phyloP scores from a whole-genome alignment of 2,888 invertebrate species.

The Nyleta sp. region DNA sequence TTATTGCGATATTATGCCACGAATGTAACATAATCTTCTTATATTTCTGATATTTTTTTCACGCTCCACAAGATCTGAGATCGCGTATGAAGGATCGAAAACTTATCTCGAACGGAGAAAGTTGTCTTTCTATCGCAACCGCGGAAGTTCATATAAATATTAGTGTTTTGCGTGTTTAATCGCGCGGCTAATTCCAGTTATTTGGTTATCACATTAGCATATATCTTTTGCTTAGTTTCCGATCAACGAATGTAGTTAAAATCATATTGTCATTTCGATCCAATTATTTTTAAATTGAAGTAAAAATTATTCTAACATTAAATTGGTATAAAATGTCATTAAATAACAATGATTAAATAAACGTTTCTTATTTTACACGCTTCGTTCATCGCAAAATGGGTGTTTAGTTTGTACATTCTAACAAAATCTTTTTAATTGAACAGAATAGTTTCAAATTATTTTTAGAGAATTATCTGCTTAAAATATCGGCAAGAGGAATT shows the following conservation, averaged over 20 bases:
- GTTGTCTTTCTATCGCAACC: constrained; percentile 52
- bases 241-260: not conserved
- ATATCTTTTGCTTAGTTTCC: not conserved
- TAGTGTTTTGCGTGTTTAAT: constrained; percentile 17
- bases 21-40: constrained; percentile 20
- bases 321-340: no score
- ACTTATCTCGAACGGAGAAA: constrained; percentile 51
- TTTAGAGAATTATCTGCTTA: no score
- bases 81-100: constrained; percentile 52
- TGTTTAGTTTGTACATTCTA: no score
- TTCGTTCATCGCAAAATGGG: no score
- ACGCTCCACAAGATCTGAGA: constrained; percentile 47
- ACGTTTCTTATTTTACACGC: no score
- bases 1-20: constrained; percentile 16
- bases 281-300: no score
- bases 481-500: no score
- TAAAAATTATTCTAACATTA: no score
- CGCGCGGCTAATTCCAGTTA: constrained; percentile 28
- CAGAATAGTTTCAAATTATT: no score
- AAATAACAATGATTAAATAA: no score
- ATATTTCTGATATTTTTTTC: constrained; percentile 22
- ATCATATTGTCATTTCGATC: no score
- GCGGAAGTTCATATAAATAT: constrained; percentile 38
- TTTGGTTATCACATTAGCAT: constrained; percentile 8
- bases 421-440: no score